A percentile compares a stretch with the other conserved stretches of the same genome.
These are phyloP conservation scores for silkworm (Bombyx mori) DNA, from an alignment of 1,140 invertebrate species.

Conservation along the genomic window DNA sequence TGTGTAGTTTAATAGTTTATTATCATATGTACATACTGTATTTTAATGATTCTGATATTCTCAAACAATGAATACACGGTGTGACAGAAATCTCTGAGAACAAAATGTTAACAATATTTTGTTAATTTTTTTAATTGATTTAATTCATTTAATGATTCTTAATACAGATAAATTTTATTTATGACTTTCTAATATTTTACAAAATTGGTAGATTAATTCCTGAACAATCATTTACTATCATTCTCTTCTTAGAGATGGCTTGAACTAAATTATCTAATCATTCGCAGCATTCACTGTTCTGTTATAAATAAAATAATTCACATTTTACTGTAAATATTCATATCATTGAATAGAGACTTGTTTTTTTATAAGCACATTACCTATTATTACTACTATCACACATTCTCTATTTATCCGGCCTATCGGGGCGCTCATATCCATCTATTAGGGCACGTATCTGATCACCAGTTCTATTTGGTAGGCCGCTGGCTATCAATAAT, in stretches of 20 bases:
- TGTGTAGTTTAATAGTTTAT: conserved; percentile 15
- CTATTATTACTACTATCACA: conserved; percentile 22
- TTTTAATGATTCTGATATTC: neutral
- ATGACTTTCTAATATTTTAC: too few species aligned
- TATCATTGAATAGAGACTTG: neutral
- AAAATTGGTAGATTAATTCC: too few species aligned
- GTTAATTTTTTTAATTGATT: neutral
- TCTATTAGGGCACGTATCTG: conserved; percentile 33
- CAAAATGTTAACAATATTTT: neutral
- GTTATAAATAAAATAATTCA: neutral
- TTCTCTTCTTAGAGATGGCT: too few species aligned
- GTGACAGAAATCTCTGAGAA: neutral
- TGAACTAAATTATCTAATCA: conserved; percentile 19
- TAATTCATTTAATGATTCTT: neutral
- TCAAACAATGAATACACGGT: too few species aligned
- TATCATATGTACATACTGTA: conserved; percentile 7
- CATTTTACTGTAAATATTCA: neutral
- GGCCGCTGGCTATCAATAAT: conserved; percentile 43
- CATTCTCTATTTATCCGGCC: conserved; percentile 43
- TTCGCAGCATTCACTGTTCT: neutral
- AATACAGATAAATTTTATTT: too few species aligned
- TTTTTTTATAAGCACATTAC: conserved; percentile 7
- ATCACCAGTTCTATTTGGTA: conserved; percentile 31
- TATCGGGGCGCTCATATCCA: conserved; percentile 34
- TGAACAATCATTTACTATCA: too few species aligned